Conservation (phyloP, 1,140 invertebrate species). For the Apolygus lucorum region DNA sequence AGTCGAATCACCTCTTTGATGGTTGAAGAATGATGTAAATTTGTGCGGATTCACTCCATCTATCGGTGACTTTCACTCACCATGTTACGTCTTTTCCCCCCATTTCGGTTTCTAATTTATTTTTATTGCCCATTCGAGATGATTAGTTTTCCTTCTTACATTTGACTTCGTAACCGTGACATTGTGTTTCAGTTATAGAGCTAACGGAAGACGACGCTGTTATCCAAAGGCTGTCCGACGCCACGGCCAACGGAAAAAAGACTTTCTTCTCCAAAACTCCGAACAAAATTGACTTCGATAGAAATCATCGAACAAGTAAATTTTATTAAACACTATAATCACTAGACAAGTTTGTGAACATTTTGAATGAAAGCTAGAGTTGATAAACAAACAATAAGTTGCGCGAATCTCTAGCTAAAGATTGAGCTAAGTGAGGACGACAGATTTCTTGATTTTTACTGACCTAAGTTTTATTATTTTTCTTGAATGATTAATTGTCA, state of each 20-base stretch:
- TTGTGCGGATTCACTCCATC: no score
- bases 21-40: no score
- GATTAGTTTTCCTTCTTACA: no score
- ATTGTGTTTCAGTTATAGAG: constrained; percentile 19
- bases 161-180: background rate
- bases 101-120: no score
- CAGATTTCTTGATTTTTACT: background rate
- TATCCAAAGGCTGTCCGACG: constrained; percentile 31
- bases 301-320: constrained; percentile 2
- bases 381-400: background rate
- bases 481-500: background rate
- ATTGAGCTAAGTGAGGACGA: background rate
- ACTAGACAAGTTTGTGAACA: background rate
- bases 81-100: no score
- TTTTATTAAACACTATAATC: background rate
- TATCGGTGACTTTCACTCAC: no score
- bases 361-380: background rate
- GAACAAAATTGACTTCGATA: background rate
- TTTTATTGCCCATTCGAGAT: no score
- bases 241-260: constrained; percentile 35
- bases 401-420: background rate
- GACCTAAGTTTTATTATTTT: background rate
- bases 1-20: no score
- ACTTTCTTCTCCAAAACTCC: background rate
- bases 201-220: constrained; percentile 29